Conservation (phyloP, 2,113 vertebrate species). For the Nestor notabilis region DNA sequence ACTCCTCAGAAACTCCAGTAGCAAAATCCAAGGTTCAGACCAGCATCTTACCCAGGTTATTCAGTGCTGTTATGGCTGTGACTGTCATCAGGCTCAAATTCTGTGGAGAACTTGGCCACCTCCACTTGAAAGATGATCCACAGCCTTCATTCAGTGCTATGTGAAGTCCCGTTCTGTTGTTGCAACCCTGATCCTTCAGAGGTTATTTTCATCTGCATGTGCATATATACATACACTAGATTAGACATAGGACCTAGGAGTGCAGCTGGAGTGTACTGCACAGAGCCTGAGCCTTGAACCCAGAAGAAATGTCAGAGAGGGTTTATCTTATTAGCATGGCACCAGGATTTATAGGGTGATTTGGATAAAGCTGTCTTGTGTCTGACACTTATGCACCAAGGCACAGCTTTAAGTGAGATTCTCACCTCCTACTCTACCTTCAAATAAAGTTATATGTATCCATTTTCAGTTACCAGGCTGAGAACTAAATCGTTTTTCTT, state of each 20-base stretch:
- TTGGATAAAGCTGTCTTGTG: neutral
- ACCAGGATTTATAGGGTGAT: neutral
- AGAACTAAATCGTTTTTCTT: neutral
- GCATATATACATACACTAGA: neutral
- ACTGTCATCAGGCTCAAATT: neutral
- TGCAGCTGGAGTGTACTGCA: neutral
- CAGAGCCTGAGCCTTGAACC: neutral
- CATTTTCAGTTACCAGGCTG: neutral
- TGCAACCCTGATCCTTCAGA: neutral
- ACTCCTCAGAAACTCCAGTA: neutral
- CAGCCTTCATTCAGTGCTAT: neutral
- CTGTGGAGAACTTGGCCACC: neutral
- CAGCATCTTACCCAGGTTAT: neutral
- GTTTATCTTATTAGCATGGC: neutral
- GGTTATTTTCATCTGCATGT: neutral
- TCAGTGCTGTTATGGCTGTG: neutral
- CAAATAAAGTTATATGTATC: neutral
- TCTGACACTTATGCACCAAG: neutral
- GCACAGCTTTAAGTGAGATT: neutral
- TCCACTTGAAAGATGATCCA: slow-evolving; percentile 4
- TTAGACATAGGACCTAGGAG: neutral
- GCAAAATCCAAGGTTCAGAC: neutral
- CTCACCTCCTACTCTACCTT: neutral
- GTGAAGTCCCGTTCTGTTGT: neutral
- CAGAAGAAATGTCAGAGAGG: neutral